Percentiles rank a stretch among this genome's conserved stretches.
These are phyloP conservation scores for Drosophila testacea DNA, from an alignment of 2,888 invertebrate species.

Conservation along the genomic window DNA sequence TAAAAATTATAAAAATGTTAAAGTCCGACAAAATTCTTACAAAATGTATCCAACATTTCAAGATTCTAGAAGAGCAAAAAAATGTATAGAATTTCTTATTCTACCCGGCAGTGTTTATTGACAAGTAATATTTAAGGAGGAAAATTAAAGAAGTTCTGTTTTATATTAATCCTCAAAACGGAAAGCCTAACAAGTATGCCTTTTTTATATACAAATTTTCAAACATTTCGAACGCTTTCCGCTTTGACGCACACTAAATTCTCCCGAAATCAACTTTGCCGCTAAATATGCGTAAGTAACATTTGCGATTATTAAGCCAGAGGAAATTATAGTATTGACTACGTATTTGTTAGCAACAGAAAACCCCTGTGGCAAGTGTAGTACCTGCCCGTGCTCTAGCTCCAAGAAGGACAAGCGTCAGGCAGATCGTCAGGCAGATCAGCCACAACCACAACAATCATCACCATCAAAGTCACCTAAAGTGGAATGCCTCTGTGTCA, in stretches of 20 bases:
- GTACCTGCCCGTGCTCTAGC: slow-evolving; percentile 52
- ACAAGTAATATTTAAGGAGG: too few relatives aligned
- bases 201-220: background rate
- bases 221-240: slow-evolving; percentile 5
- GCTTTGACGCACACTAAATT: slow-evolving; percentile 12
- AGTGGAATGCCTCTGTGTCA: slow-evolving; percentile 48
- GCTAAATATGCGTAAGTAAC: slow-evolving; percentile 47
- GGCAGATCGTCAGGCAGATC: slow-evolving; percentile 7
- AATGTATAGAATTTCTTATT: too few relatives aligned
- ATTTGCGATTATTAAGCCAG: background rate
- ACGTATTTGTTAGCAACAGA: slow-evolving; percentile 2
- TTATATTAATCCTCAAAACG: background rate
- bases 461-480: slow-evolving; percentile 12
- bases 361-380: slow-evolving; percentile 63
- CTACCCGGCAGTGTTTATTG: too few relatives aligned
- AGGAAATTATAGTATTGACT: background rate
- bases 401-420: slow-evolving; percentile 2
- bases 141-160: too few relatives aligned
- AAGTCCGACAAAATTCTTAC: background rate
- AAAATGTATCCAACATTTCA: background rate
- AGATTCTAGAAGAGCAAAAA: too few relatives aligned
- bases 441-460: slow-evolving; percentile 12
- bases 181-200: background rate
- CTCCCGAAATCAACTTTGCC: slow-evolving; percentile 23
- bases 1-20: background rate